A percentile compares a stretch with the other conserved stretches of the same genome.
Conservation (phyloP, 2,888 invertebrate genomes). For the Agonopterix alstromeriana region DNA sequence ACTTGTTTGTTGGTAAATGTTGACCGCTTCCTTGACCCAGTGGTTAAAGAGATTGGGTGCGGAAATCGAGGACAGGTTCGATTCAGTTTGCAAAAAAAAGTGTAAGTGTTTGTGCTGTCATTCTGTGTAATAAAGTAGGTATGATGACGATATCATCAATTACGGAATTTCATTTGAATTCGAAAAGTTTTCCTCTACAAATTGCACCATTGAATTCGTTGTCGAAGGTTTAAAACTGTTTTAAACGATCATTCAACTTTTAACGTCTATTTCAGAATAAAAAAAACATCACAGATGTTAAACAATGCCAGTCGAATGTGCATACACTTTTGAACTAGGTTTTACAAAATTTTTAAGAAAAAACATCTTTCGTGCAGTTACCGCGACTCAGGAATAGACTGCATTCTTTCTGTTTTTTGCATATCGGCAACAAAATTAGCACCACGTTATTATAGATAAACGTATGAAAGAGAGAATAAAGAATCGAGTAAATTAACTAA, state of each 20-base stretch:
- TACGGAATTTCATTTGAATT: neutral
- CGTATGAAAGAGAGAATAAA: too few relatives aligned
- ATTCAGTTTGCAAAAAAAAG: neutral
- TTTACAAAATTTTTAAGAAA: constrained; percentile 12
- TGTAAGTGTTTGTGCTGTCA: too few relatives aligned
- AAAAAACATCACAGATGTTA: too few relatives aligned
- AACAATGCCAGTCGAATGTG: neutral
- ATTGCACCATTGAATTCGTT: neutral
- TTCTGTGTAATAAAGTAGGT: too few relatives aligned
- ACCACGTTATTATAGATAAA: too few relatives aligned
- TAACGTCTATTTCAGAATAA: neutral
- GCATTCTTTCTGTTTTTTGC: neutral
- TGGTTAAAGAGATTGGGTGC: constrained; percentile 2
- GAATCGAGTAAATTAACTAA: too few relatives aligned
- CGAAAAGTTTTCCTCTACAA: neutral
- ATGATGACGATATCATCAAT: too few relatives aligned
- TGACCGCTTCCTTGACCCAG: constrained; percentile 10
- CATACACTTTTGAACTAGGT: neutral
- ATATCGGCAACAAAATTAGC: too few relatives aligned
- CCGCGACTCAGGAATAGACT: constrained; percentile 23
- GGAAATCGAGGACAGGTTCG: constrained; percentile 6
- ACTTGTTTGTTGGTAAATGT: constrained; percentile 4
- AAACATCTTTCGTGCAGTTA: constrained; percentile 14
- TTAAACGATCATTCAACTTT: neutral
- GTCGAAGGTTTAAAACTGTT: neutral